A percentile compares a stretch with the other conserved stretches of the same genome.
These are phyloP conservation scores for Epinotia brunnichana DNA, from an alignment of 2,888 invertebrate species.

Conservation along the genomic window DNA sequence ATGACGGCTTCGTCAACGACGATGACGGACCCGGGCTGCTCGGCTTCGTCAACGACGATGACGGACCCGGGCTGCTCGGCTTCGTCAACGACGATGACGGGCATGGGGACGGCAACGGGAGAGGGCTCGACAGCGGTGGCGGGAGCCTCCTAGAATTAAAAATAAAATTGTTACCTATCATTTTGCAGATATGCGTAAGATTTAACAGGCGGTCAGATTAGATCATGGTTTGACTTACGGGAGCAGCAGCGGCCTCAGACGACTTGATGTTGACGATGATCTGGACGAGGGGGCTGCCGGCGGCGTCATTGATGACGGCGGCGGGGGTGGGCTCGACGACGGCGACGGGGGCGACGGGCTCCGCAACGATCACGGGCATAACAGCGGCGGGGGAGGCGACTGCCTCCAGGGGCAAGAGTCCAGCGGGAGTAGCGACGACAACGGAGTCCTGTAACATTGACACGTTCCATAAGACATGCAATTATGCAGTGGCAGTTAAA, in stretches of 20 bases:
- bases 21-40: conserved; percentile 43
- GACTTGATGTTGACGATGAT: conserved; percentile 49
- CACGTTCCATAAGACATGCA: not conserved
- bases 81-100: conserved; percentile 44
- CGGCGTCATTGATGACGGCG: conserved; percentile 45
- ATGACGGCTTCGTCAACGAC: conserved; percentile 14
- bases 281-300: conserved; percentile 53
- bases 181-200: too few relatives aligned
- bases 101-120: conserved; percentile 25
- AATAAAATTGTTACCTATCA: not conserved
- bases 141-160: conserved; percentile 18
- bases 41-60: not conserved
- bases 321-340: conserved; percentile 42
- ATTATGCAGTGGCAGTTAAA: too few relatives aligned
- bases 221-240: conserved; percentile 10
- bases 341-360: conserved; percentile 19
- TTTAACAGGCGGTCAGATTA: not conserved
- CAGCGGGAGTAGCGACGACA: conserved; percentile 39
- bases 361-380: conserved; percentile 33
- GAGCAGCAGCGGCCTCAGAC: conserved; percentile 30
- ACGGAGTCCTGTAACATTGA: conserved; percentile 29
- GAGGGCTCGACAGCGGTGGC: conserved; percentile 4
- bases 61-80: conserved; percentile 41
- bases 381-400: conserved; percentile 26
- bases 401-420: conserved; percentile 37